A percentile compares a stretch with the other conserved stretches of the same genome.
Conservation (phyloP, 2,797 vertebrate genomes). For the Microctenopoma lineatum region DNA sequence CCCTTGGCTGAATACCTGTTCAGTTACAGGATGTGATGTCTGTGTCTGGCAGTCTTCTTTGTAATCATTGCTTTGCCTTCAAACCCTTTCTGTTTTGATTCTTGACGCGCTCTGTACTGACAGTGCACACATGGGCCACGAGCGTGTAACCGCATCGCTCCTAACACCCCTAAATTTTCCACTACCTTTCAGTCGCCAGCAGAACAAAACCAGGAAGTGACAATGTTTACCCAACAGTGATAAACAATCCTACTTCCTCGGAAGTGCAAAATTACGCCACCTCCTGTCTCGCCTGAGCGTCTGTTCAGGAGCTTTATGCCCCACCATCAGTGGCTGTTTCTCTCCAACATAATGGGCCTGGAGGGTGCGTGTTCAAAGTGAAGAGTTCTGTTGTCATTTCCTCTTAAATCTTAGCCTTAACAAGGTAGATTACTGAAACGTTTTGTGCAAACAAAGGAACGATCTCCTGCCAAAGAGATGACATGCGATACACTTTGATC, state of each 20-base stretch:
- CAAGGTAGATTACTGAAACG: not conserved
- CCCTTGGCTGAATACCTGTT: slow-evolving; percentile 7
- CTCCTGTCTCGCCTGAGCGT: slow-evolving; percentile 70
- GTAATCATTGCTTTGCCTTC: slow-evolving; percentile 21
- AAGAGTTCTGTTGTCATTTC: slow-evolving; percentile 39
- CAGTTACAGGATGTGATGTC: slow-evolving; percentile 14
- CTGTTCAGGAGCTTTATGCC: slow-evolving; percentile 39
- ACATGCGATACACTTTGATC: slow-evolving; percentile 19
- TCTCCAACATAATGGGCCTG: slow-evolving; percentile 26
- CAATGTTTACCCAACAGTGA: slow-evolving; percentile 74
- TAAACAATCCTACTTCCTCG: slow-evolving; percentile 78
- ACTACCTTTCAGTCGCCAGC: slow-evolving; percentile 37
- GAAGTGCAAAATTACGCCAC: slow-evolving; percentile 68
- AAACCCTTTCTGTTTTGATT: slow-evolving; percentile 43
- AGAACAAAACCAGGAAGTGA: slow-evolving; percentile 84
- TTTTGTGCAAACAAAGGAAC: slow-evolving; percentile 8
- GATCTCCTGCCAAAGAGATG: slow-evolving; percentile 28
- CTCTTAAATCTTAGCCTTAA: slow-evolving; percentile 10
- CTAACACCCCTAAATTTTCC: slow-evolving; percentile 48
- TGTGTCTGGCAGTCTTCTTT: slow-evolving; percentile 14
- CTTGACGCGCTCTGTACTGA: not conserved
- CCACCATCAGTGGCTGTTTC: slow-evolving; percentile 8
- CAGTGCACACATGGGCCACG: not conserved
- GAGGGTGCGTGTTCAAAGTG: slow-evolving; percentile 21
- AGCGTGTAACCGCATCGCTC: slow-evolving; percentile 37